A percentile compares a stretch with the other conserved stretches of the same genome.
phyloP scores from a whole-genome alignment of 2,888 invertebrate genomes.

The Anthrax anthrax region DNA sequence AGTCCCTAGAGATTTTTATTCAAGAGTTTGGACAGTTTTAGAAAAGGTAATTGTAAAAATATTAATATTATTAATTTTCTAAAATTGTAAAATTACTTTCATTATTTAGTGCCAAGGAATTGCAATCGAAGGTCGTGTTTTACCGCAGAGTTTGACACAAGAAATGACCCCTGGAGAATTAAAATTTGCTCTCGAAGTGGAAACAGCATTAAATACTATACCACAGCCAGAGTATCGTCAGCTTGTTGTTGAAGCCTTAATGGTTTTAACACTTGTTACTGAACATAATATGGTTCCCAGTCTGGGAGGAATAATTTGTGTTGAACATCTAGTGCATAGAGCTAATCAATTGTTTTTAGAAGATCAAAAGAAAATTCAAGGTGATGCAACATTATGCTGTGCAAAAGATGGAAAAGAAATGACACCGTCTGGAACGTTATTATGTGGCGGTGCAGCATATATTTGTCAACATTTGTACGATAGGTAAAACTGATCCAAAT shows the following conservation, averaged over 20 bases:
- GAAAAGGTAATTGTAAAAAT: conserved; percentile 71
- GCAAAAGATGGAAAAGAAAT: conserved; percentile 55
- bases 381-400: conserved; percentile 89
- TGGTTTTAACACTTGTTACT: conserved; percentile 84
- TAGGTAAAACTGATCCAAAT: conserved; percentile 22
- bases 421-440: conserved; percentile 46
- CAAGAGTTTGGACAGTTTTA: conserved; percentile 81
- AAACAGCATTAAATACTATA: conserved; percentile 90
- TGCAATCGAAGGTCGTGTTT: conserved; percentile 76
- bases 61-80: too few relatives aligned
- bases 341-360: conserved; percentile 91
- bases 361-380: conserved; percentile 84
- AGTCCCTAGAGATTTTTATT: conserved; percentile 93
- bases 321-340: conserved; percentile 83
- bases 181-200: conserved; percentile 95
- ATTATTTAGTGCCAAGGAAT: conserved; percentile 72
- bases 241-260: conserved; percentile 89
- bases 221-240: conserved; percentile 98
- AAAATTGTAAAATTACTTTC: not conserved
- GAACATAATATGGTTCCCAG: conserved; percentile 69
- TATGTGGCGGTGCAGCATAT: conserved; percentile 87
- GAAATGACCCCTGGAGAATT: conserved; percentile 99
- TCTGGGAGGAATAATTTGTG: conserved; percentile 66
- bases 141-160: conserved; percentile 86
- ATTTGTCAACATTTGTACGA: conserved; percentile 97